Conservation (phyloP, 2,113 vertebrate genomes). For the Prochilodus magdalenae region DNA sequence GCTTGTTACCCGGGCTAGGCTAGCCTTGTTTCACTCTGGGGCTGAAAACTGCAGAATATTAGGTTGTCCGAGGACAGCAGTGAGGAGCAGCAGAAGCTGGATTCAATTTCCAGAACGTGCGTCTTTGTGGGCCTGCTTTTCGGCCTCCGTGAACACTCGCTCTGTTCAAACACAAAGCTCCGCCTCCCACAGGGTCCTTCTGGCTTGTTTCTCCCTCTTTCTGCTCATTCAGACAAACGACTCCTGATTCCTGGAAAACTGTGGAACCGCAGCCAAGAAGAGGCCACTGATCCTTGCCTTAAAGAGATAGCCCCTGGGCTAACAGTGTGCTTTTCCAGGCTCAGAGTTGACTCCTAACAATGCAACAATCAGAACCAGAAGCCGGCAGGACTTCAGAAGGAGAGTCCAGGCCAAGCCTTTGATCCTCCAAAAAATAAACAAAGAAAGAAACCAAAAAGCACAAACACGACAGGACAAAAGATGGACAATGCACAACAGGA, state of each 20-base stretch:
- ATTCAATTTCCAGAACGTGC: conserved; percentile 18
- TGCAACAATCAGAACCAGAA: conserved; percentile 4
- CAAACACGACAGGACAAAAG: too few species aligned
- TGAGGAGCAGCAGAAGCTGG: conserved; percentile 5
- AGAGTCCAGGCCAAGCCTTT: neutral
- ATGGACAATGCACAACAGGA: neutral
- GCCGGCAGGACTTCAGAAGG: neutral
- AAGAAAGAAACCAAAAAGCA: too few species aligned
- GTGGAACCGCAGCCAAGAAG: conserved; percentile 20
- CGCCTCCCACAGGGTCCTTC: conserved; percentile 18
- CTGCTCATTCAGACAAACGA: conserved; percentile 27
- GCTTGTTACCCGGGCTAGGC: too few species aligned
- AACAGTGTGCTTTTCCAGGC: neutral
- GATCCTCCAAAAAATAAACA: neutral
- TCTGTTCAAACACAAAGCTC: conserved; percentile 30
- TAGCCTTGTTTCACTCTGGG: neutral
- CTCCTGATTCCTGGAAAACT: conserved; percentile 54
- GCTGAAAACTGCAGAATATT: neutral
- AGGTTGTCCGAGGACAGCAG: conserved; percentile 25
- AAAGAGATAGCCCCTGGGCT: neutral
- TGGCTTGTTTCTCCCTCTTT: conserved; percentile 24
- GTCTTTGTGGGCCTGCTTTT: conserved; percentile 8
- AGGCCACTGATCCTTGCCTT: conserved; percentile 19
- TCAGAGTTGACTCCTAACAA: neutral
- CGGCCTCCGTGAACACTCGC: conserved; percentile 36